Evolutionary conservation across 1,140 invertebrate species (phyloP).

Genomic region (Drosophila orosa): DNA sequence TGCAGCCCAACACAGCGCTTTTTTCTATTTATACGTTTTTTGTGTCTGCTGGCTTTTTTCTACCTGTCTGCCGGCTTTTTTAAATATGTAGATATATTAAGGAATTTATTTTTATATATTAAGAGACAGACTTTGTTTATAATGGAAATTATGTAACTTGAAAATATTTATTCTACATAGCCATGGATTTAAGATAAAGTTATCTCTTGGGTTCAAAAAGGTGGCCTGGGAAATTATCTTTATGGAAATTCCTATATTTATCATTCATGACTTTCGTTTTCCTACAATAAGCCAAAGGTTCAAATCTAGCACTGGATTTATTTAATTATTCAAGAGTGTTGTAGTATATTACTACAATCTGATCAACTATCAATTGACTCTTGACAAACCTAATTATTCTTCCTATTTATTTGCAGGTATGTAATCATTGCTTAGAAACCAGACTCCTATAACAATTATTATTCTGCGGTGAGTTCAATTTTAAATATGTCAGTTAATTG

Average conservation of each 20-base stretch:
- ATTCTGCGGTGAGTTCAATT: constrained; percentile 53
- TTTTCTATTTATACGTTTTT: constrained; percentile 12
- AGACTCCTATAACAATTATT: constrained; percentile 36
- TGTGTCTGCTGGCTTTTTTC: constrained; percentile 5
- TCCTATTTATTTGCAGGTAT: constrained; percentile 58
- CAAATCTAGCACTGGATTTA: not conserved
- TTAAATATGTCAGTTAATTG: constrained; percentile 46
- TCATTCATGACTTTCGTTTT: not conserved
- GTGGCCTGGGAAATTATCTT: not conserved
- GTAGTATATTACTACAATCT: constrained; percentile 3
- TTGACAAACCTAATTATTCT: constrained; percentile 18
- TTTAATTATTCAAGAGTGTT: constrained; percentile 12
- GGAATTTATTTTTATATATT: not conserved
- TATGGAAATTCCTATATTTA: not conserved
- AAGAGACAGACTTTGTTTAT: not conserved
- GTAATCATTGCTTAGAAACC: constrained; percentile 18
- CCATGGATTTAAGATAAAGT: not conserved
- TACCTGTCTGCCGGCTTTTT: not conserved
- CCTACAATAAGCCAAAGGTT: not conserved
- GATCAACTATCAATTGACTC: constrained; percentile 10
- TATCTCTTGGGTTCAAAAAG: not conserved
- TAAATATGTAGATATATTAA: not conserved
- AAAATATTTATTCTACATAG: not conserved
- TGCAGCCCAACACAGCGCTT: constrained; percentile 45
- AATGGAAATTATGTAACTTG: not conserved